Evolutionary conservation across 2,888 invertebrate species (phyloP), one percentile per base, ranked within the genome.

Genomic region (Aphrophora alni): DNA sequence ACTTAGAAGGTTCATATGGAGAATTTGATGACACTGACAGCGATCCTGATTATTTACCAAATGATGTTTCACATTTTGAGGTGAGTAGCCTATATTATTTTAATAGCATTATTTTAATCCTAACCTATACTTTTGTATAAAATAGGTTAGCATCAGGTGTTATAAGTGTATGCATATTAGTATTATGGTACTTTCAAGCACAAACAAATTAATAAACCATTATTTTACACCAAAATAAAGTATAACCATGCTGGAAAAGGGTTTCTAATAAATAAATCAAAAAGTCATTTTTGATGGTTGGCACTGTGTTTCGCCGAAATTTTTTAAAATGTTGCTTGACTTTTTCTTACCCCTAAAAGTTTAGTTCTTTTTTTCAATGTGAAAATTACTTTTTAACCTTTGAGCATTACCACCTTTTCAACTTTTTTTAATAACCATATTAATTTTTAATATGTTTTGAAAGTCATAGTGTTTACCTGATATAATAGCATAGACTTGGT

Each of bases 261-360:
- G 68, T 68, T 12, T 12, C 68, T 68, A 68, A 68, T 68, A 68
- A 68, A 68, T 68, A 68, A 68, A 68, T 68, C 68, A 68, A 68
- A 68, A 68, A 68, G 68, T 68, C 4, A 68, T 68, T 68, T 68
- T 68, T 68, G 68, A 68, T 68, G 68, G 68, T 68, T 68, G 68
- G 68, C 68, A 68, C 68, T 68, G 68, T 68, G 14, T 68, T 68
- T 68, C 68, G 14, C 68, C 68, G 68, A 68, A 68, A 68, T 5
- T 68, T 68, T 68, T 68, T 3, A 5, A 68, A 68, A 68, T 10
- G 68, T 68, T 68, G 68, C 68, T 68, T 68, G 68, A 10, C 68
- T 5, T 68, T 68, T 68, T 68, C 68, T 68, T 68, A 68, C 68
- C 68, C 68, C 68, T 68, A 68, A 68, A 68, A 68, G 4, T 68